A percentile compares a stretch with the other conserved stretches of the same genome.
These are phyloP conservation scores for Lemur catta DNA, from an alignment of 2,797 vertebrate species.

Conservation along the genomic window DNA sequence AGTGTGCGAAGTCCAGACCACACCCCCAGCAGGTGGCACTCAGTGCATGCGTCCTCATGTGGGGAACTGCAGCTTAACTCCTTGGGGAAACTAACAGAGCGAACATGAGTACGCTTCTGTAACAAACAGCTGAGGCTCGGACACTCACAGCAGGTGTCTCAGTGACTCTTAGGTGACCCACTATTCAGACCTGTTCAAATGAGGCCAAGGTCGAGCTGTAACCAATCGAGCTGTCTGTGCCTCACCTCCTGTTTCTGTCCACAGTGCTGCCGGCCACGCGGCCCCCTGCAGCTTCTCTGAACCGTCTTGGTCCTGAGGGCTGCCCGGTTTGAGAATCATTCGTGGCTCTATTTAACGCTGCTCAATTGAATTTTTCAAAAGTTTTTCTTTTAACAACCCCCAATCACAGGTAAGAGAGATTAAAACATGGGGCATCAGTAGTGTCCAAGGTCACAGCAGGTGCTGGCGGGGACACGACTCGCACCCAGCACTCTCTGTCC, in stretches of 20 bases:
- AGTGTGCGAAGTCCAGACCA: background rate
- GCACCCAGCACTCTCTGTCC: rapidly evolving
- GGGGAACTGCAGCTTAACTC: background rate
- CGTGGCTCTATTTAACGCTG: background rate
- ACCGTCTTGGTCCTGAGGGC: background rate
- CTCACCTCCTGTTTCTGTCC: background rate
- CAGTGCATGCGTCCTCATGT: no score
- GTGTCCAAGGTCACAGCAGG: background rate
- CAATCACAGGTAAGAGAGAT: background rate
- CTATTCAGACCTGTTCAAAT: background rate
- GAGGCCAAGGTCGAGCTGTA: background rate
- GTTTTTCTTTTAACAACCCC: background rate
- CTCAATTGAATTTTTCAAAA: background rate
- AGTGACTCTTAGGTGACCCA: background rate
- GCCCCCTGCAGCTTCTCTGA: background rate
- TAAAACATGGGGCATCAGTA: rapidly evolving
- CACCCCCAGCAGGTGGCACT: background rate
- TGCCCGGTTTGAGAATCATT: background rate
- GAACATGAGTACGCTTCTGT: no score
- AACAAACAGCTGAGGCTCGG: background rate
- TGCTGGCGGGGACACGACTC: rapidly evolving
- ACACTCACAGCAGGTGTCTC: background rate
- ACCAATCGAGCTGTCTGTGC: background rate
- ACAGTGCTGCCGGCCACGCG: background rate
- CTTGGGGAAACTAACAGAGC: no score